Percentiles rank a stretch among this genome's conserved stretches.
Evolutionary conservation across 2,888 invertebrate species (phyloP).

Genomic region (Coronaproctus castanopsis): DNA sequence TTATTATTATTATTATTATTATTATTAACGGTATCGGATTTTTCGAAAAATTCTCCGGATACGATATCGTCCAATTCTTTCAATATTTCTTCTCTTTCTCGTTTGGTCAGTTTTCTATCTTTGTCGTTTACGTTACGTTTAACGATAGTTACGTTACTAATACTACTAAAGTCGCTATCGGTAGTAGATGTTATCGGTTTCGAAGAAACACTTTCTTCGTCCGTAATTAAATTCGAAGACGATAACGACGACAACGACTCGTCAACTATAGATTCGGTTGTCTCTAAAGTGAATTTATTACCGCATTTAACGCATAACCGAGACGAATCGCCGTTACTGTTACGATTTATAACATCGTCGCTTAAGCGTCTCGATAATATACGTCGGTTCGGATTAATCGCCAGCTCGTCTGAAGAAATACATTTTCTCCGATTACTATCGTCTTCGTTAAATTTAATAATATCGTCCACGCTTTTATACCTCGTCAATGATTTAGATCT

Average conservation of each 20-base stretch:
- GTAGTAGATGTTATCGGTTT: neutral
- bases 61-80: constrained; percentile 22
- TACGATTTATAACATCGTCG: constrained; percentile 3
- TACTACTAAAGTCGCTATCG: neutral
- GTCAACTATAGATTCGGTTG: neutral
- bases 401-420: too few species aligned
- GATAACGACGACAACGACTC: neutral
- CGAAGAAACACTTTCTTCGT: neutral
- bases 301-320: constrained; percentile 9
- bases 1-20: too few species aligned
- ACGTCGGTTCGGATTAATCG: too few species aligned
- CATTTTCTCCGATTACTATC: neutral
- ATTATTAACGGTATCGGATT: too few species aligned
- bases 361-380: constrained; percentile 2
- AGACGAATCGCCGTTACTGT: neutral
- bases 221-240: neutral
- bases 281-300: constrained; percentile 3
- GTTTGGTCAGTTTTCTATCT: constrained; percentile 17
- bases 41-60: constrained; percentile 19
- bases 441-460: too few species aligned
- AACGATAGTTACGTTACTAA: neutral
- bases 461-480: neutral
- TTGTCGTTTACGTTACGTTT: neutral
- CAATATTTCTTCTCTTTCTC: constrained; percentile 21
- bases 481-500: neutral